These are phyloP conservation scores for Altica lythri DNA, from an alignment of 2,888 invertebrate species.

Conservation along the genomic window DNA sequence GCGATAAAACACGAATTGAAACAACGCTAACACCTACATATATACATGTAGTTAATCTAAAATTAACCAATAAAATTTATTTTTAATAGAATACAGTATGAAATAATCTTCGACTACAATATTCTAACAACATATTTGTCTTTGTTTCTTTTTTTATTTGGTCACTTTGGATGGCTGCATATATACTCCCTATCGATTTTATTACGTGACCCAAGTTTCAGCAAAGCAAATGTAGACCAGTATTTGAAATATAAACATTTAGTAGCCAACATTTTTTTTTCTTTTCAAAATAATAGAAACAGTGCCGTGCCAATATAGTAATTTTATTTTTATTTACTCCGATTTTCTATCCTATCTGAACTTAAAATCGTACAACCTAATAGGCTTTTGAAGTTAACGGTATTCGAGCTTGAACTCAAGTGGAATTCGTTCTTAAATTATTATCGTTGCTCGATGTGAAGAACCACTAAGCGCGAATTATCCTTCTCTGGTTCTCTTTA, in stretches of 20 bases:
- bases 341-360: too few relatives aligned
- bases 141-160: background rate
- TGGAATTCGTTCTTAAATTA: conserved; percentile 23
- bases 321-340: too few relatives aligned
- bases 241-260: conserved; percentile 15
- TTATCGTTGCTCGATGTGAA: conserved; percentile 15
- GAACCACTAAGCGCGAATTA: conserved; percentile 22
- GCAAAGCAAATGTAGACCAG: conserved; percentile 11
- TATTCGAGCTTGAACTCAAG: too few relatives aligned
- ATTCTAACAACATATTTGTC: too few relatives aligned
- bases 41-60: background rate
- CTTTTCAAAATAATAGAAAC: background rate
- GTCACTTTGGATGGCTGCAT: conserved; percentile 1
- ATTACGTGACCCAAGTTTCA: conserved; percentile 13
- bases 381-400: too few relatives aligned
- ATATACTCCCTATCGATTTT: conserved; percentile 7
- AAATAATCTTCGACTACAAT: too few relatives aligned
- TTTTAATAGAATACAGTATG: too few relatives aligned
- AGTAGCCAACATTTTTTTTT: conserved; percentile 11
- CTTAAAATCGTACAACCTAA: too few relatives aligned
- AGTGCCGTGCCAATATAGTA: background rate
- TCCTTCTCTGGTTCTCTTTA: conserved; percentile 24
- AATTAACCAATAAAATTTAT: too few relatives aligned
- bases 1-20: background rate
- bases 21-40: background rate